Conservation (phyloP, 2,888 invertebrate genomes). For the Rhabditoides inermis region DNA sequence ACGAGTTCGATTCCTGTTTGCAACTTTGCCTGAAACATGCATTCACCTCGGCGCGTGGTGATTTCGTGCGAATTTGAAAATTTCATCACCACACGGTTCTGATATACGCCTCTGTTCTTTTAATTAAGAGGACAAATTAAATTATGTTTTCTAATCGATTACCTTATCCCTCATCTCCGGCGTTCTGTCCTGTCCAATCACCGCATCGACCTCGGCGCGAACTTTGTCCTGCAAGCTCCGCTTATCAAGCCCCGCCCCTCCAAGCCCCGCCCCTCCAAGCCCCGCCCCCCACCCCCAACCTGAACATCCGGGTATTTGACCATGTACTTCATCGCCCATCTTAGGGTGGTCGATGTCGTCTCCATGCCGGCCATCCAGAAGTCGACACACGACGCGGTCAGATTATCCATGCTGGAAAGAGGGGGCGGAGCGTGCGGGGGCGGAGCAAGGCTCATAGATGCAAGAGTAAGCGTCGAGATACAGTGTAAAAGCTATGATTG, state of each 20-base stretch:
- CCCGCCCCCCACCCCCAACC: background rate
- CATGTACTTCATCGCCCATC: conserved; percentile 26
- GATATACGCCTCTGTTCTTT: no score
- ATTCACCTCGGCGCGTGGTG: no score
- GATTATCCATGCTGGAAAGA: conserved; percentile 3
- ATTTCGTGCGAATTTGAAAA: no score
- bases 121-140: no score
- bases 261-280: no score
- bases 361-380: conserved; percentile 42
- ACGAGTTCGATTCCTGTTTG: no score
- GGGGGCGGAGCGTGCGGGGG: background rate
- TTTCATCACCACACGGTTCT: no score
- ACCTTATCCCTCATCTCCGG: conserved; percentile 20
- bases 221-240: conserved; percentile 15
- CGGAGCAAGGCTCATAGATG: no score
- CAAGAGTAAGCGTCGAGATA: background rate
- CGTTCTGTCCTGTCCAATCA: conserved; percentile 14
- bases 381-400: conserved; percentile 13
- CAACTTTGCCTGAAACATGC: no score
- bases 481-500: no score
- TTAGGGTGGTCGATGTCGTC: conserved; percentile 27
- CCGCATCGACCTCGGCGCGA: conserved; percentile 16
- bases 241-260: background rate
- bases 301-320: conserved; percentile 25
- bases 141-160: background rate